Base-by-base conservation (phyloP, 1,140 invertebrate genomes). In the Papilio helenus region DNA sequence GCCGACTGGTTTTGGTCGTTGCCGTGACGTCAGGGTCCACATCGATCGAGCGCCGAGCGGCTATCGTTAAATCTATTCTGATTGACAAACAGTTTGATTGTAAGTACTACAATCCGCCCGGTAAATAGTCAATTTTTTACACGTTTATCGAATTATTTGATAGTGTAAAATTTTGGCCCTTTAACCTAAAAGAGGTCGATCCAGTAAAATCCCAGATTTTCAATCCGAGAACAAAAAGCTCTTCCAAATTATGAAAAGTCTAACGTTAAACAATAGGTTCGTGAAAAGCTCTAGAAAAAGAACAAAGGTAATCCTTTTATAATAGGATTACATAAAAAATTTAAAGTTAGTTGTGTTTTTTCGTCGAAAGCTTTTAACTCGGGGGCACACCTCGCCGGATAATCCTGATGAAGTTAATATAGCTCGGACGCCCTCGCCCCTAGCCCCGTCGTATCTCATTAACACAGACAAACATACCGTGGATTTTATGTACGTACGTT, bases 371-470 rank as follows among this genome's bases (percentile, higher is more conserved):
- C 61, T 68, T 68, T 68, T 68, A 68, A 68, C 61, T 68, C 61
- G 10, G 23, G 61, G 12, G 9, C 20, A 68, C 26, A 68, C 26
- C 61, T 29, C 20, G 23, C 61, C 61, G 72, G 77, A 68, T 81
- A 72, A 79, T 79, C 80, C 72, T 55, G 51, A 14, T 2, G 4
- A 46, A 72, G 80, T 79, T 81, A 81, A 81, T 81, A 81, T 51
- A 51, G 61, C 18, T 46, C 77, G 46, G 46, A 20, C 10, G 58
- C 23, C 23, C 10, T n/a, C 55, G n/a, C 26, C 10, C 58, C 23
- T 1, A 3, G 20, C 3, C 5, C 12, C 58, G 12, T 2, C 12
- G 23, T 16, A 68, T 26, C 23, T 16, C 26, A 68, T 29, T 26
- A 29, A 34, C 12, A 18, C 26, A 16, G 12, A 68, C 61, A 68